Evolutionary conservation across 2,888 invertebrate species (phyloP).

Genomic region (Hirtodrosophila alboralis): DNA sequence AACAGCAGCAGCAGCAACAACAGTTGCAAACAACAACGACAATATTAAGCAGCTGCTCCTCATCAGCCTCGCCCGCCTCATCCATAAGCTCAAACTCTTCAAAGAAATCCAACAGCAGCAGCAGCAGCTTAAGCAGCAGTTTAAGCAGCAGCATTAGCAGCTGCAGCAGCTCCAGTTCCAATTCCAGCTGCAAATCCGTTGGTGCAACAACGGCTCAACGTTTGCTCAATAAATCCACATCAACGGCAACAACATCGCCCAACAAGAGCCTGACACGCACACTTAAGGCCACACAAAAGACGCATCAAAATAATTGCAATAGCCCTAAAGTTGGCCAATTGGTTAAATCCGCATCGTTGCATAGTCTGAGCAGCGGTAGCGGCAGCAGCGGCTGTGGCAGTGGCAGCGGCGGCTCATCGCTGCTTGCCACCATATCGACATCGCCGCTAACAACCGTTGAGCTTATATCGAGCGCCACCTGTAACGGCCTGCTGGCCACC

Average conservation of each 20-base stretch:
- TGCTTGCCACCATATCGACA: conserved; percentile 82
- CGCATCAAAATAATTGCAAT: conserved; percentile 44
- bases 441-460: conserved; percentile 81
- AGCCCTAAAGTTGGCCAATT: conserved; percentile 68
- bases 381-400: conserved; percentile 48
- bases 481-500: conserved; percentile 82
- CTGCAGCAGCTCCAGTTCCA: conserved; percentile 57
- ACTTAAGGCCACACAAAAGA: conserved; percentile 69
- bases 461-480: conserved; percentile 80
- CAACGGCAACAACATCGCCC: conserved; percentile 61
- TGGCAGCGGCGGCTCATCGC: conserved; percentile 71
- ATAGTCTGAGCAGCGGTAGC: conserved; percentile 74
- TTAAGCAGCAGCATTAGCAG: conserved; percentile 53
- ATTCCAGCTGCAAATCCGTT: conserved; percentile 45
- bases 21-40: conserved; percentile 47
- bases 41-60: conserved; percentile 68
- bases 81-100: conserved; percentile 81
- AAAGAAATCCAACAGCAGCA: conserved; percentile 72
- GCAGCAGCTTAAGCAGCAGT: conserved; percentile 64
- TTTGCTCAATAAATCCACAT: conserved; percentile 63
- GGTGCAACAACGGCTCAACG: conserved; percentile 62
- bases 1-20: conserved; percentile 54
- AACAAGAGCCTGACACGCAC: conserved; percentile 68
- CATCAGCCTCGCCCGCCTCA: conserved; percentile 81
- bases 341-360: conserved; percentile 79